These are phyloP conservation scores for Pygmarrhopalites habei DNA, from an alignment of 1,140 invertebrate genomes.

Conservation along the genomic window DNA sequence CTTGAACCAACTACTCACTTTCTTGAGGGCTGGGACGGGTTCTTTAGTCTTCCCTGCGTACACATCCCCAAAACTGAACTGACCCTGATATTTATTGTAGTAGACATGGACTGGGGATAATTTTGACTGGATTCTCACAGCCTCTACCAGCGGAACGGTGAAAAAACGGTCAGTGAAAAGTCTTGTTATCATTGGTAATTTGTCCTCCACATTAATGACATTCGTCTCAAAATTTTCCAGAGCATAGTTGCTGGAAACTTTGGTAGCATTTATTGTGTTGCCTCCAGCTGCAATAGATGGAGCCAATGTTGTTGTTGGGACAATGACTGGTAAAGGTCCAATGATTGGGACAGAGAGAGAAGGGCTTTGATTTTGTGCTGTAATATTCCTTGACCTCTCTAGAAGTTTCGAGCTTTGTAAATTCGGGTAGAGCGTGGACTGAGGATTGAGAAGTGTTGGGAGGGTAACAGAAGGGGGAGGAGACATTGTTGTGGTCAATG, in stretches of 20 bases:
- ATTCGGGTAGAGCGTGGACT: not conserved
- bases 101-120: constrained; percentile 23
- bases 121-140: constrained; percentile 10
- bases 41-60: constrained; percentile 26
- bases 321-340: not conserved
- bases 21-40: constrained; percentile 16
- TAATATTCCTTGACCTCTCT: not conserved
- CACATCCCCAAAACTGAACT: constrained; percentile 22
- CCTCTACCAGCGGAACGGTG: not conserved
- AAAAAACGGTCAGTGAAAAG: constrained; percentile 22
- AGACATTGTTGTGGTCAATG: not conserved
- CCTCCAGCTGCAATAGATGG: no score
- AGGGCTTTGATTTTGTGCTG: not conserved
- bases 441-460: no score
- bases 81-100: constrained; percentile 22
- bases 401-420: not conserved
- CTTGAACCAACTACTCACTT: constrained; percentile 29
- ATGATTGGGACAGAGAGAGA: not conserved
- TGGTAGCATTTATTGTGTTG: no score
- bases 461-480: not conserved
- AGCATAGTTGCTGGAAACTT: no score
- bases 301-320: not conserved
- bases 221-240: constrained; percentile 9
- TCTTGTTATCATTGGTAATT: constrained; percentile 19
- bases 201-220: constrained; percentile 22